Percentiles rank a stretch among this genome's conserved stretches.
These are phyloP conservation scores for Gyrodactylus salaris DNA, from an alignment of 1,140 invertebrate species.

Conservation along the genomic window DNA sequence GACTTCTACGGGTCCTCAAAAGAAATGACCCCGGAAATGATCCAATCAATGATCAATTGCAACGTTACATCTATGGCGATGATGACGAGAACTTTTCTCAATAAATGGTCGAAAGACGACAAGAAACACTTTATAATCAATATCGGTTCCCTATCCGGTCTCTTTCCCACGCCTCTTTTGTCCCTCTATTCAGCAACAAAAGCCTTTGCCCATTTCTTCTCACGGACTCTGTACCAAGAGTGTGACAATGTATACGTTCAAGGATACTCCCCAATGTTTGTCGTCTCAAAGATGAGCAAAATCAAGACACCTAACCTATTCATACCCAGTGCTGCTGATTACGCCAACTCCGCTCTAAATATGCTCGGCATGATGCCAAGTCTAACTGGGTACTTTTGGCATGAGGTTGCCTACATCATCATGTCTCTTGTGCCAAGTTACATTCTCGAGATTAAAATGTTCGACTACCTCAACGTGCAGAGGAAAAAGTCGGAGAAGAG, in stretches of 20 bases:
- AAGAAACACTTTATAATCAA: constrained; percentile 57
- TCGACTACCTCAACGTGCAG: neutral
- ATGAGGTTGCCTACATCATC: neutral
- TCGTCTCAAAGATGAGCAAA: constrained; percentile 1
- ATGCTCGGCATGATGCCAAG: neutral
- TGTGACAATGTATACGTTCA: neutral
- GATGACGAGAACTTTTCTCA: constrained; percentile 37
- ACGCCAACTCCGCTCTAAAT: neutral
- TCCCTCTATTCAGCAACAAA: constrained; percentile 58
- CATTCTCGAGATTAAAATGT: neutral
- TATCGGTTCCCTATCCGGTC: constrained; percentile 44
- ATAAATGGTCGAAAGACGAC: constrained; percentile 45
- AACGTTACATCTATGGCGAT: neutral
- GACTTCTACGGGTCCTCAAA: neutral
- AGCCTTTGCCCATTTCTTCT: constrained; percentile 34
- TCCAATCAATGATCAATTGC: neutral
- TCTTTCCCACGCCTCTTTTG: constrained; percentile 41
- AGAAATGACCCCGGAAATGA: neutral
- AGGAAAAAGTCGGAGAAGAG: too few relatives aligned
- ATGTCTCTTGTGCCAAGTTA: neutral
- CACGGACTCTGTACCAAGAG: neutral
- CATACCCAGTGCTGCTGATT: neutral
- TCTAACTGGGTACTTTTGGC: neutral
- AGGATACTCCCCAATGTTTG: neutral
- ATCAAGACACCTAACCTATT: neutral